Base-by-base conservation (phyloP, 2,797 vertebrate species). In the Okamejei kenojei region DNA sequence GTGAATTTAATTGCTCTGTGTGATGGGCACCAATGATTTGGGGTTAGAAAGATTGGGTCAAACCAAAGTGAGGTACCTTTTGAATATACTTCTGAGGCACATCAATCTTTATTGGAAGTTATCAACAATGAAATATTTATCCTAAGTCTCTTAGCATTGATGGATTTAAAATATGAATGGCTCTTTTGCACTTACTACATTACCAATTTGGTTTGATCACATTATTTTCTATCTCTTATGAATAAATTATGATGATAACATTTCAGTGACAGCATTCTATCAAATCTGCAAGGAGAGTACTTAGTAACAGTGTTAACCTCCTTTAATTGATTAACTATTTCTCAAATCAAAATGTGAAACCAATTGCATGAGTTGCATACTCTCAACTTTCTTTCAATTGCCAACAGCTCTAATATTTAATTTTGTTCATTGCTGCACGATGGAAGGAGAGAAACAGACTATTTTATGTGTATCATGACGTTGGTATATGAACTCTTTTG, bases 301-400 rank as follows among this genome's bases (percentile, higher is more conserved):
- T 29, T 45, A 54, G 54, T 54, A 74, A 58, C 73, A 92, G 4
- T n/a, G 19, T 10, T 73, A 23, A 26, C 21, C 68, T 45, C 8
- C 73, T 91, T 92, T n/a, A 73, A 92, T 15, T 76, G 38, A 23
- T 23, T 9, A 92, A 54, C 13, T 19, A 26, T 15, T 45, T 76
- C 1, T 11, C 71, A 17, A 29, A 17, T 76, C 4, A 23, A 29
- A n/a, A 76, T 73, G 17, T 3, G 2, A 54, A 58, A 54, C 38
- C 6, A 74, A 68, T 38, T 92, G 9, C 38, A 29, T 45, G n/a
- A 90, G 63, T 17, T 91, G 1, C 68, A 45, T 73, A 19, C 68
- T 91, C 19, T 73, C 35, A 73, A 38, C n/a, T 90, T 84, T 86
- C 54, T 86, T 68, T 68, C 38, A 68, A 76, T 92, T 54, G 35